phyloP scores from a whole-genome alignment of 2,888 invertebrate species.

The Andrena fulva region DNA sequence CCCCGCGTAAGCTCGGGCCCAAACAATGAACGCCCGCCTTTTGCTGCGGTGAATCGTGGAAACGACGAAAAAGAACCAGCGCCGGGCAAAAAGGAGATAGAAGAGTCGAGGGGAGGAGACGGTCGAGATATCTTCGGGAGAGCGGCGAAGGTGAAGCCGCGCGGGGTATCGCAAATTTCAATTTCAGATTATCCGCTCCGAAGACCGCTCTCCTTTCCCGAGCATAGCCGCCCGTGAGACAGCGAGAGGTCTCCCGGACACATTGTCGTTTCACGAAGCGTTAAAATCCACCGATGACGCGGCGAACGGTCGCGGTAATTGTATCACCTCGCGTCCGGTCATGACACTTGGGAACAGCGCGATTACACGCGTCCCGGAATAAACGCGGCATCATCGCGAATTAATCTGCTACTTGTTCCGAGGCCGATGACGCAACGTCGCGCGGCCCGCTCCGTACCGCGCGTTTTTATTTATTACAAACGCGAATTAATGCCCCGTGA shows the following conservation, averaged over 20 bases:
- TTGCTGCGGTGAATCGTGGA: constrained; percentile 47
- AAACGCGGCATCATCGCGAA: constrained; percentile 65
- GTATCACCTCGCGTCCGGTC: constrained; percentile 46
- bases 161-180: constrained; percentile 70
- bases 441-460: not conserved
- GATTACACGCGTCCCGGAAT: constrained; percentile 47
- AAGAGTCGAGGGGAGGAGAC: constrained; percentile 39
- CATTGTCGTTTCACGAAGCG: not conserved
- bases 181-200: constrained; percentile 76
- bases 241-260: not conserved
- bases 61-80: constrained; percentile 23
- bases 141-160: constrained; percentile 38
- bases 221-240: not conserved
- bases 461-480: constrained; percentile 44
- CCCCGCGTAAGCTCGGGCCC: constrained; percentile 66
- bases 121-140: constrained; percentile 23
- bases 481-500: constrained; percentile 44
- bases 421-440: constrained; percentile 3
- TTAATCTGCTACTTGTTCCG: constrained; percentile 56
- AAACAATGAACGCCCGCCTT: constrained; percentile 77
- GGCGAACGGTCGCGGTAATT: constrained; percentile 48
- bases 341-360: constrained; percentile 40
- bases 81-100: constrained; percentile 37
- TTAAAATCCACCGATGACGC: constrained; percentile 23
- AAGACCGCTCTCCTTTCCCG: constrained; percentile 37